A percentile compares a stretch with the other conserved stretches of the same genome.
phyloP scores from a whole-genome alignment of 2,797 vertebrate genomes.

The Leontocebus nigricollis region DNA sequence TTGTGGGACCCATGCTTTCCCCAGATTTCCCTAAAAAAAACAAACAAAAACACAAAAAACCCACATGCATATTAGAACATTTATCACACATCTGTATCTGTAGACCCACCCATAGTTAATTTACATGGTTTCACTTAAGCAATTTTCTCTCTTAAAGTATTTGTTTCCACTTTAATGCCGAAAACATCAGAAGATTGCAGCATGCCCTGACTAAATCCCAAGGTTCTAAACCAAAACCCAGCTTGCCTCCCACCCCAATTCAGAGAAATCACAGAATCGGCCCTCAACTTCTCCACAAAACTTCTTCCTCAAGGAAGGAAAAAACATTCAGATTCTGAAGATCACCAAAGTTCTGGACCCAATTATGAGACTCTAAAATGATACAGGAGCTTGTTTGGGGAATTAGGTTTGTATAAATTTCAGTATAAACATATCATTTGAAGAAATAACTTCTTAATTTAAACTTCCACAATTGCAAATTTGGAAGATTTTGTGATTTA shows the following conservation, averaged over 20 bases:
- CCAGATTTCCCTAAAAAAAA: not conserved
- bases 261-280: not conserved
- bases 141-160: not conserved
- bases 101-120: not conserved
- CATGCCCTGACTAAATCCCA: not conserved
- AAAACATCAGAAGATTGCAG: not conserved
- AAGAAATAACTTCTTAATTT: not conserved
- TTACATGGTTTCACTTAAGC: not conserved
- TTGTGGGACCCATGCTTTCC: not conserved
- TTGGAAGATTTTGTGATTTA: not conserved
- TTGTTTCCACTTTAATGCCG: not conserved
- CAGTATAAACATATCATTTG: not conserved
- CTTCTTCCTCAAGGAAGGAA: not conserved
- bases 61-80: not conserved
- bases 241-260: not conserved
- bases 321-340: not conserved
- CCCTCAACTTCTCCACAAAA: not conserved
- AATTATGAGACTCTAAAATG: fast-evolving
- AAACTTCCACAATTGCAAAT: not conserved
- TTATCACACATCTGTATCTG: not conserved
- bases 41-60: not conserved
- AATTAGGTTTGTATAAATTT: not conserved
- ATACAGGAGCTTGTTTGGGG: not conserved
- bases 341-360: not conserved
- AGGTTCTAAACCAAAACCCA: not conserved